Conservation (phyloP, 1,140 invertebrate genomes). For the Luehdorfia chinensis region DNA sequence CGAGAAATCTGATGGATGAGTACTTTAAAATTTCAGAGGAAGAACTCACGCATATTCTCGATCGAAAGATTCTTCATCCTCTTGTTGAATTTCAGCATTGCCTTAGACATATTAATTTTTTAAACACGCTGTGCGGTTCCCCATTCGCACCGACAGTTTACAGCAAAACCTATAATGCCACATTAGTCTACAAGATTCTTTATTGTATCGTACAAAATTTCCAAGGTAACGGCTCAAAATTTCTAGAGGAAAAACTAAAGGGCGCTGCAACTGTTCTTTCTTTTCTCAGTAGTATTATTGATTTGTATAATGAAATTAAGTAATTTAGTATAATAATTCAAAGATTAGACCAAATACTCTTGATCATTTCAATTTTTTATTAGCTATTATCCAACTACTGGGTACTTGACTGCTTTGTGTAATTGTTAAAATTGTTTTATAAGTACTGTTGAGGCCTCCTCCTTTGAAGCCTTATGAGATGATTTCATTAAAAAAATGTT, state of each 20-base stretch:
- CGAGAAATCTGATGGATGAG: conserved; percentile 7
- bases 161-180: conserved; percentile 32
- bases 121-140: conserved; percentile 38
- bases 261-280: conserved; percentile 14
- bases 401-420: too few species aligned
- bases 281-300: too few species aligned
- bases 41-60: conserved; percentile 20
- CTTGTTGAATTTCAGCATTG: conserved; percentile 35
- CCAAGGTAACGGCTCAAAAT: neutral
- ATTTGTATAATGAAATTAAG: too few species aligned
- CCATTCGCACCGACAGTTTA: conserved; percentile 26
- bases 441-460: too few species aligned
- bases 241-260: conserved; percentile 5
- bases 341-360: too few species aligned
- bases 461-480: too few species aligned
- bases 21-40: conserved; percentile 19
- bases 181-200: conserved; percentile 31
- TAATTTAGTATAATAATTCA: too few species aligned
- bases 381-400: too few species aligned
- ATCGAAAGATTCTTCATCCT: conserved; percentile 21
- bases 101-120: conserved; percentile 31
- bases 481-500: too few species aligned
- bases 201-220: conserved; percentile 5
- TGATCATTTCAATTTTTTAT: too few species aligned
- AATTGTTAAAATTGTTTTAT: too few species aligned